A percentile compares a stretch with the other conserved stretches of the same genome.
Evolutionary conservation across 2,888 invertebrate species (phyloP).

Genomic region (Tachina fera): DNA sequence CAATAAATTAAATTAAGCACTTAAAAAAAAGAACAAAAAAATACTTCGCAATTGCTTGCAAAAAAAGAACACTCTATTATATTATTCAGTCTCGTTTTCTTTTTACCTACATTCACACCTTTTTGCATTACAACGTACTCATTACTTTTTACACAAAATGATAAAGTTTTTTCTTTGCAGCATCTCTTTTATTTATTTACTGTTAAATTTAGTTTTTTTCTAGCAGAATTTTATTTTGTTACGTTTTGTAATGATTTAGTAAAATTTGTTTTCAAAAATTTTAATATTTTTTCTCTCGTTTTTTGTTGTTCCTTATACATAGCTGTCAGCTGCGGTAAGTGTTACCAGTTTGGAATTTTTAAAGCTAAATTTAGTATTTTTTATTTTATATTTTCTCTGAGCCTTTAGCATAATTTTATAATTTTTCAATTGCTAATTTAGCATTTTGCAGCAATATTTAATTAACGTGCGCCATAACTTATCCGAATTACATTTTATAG

Average conservation of each 20-base stretch:
- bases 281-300: conserved; percentile 19
- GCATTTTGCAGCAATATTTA: too few relatives aligned
- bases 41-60: conserved; percentile 30
- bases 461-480: too few relatives aligned
- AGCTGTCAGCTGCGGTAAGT: conserved; percentile 50
- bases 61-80: conserved; percentile 27
- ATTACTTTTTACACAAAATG: conserved; percentile 32
- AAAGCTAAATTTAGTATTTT: too few relatives aligned
- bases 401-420: too few relatives aligned
- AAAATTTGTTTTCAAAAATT: conserved; percentile 56
- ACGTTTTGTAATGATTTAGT: conserved; percentile 47
- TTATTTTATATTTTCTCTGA: too few relatives aligned
- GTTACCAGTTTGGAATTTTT: too few relatives aligned
- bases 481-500: too few relatives aligned
- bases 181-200: conserved; percentile 42
- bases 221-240: conserved; percentile 25
- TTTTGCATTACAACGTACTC: conserved; percentile 1
- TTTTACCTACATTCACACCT: conserved; percentile 43
- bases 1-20: conserved; percentile 69
- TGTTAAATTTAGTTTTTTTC: conserved; percentile 20
- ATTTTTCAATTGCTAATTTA: too few relatives aligned
- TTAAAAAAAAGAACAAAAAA: conserved; percentile 2
- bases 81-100: conserved; percentile 26
- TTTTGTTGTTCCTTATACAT: conserved; percentile 20
- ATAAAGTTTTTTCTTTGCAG: conserved; percentile 30